Evolutionary conservation across 2,888 invertebrate genomes (phyloP).

Genomic region (Mycalesis mineus): DNA sequence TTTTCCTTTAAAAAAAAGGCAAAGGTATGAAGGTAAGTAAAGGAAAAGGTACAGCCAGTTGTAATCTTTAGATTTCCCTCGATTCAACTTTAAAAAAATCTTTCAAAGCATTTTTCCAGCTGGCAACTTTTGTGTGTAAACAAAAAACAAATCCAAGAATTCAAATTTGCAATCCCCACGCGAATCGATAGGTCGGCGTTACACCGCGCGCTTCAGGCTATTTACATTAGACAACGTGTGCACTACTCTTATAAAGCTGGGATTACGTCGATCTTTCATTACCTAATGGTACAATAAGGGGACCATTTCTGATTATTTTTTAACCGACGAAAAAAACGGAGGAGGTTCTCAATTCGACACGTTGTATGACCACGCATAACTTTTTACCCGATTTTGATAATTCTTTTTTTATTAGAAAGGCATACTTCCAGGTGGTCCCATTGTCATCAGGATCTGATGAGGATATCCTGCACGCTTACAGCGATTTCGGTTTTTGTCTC

Average conservation of each 20-base stretch:
- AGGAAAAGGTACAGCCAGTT: too few species aligned
- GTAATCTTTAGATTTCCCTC: background rate
- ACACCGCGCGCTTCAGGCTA: slow-evolving; percentile 49
- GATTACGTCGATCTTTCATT: slow-evolving; percentile 66
- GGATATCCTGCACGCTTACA: too few species aligned
- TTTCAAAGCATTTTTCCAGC: background rate
- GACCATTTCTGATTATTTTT: slow-evolving; percentile 25
- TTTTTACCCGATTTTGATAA: too few species aligned
- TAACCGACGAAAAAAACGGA: too few species aligned
- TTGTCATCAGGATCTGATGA: too few species aligned
- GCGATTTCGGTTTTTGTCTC: too few species aligned
- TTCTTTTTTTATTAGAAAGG: too few species aligned
- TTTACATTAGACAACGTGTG: slow-evolving; percentile 48
- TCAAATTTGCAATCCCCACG: slow-evolving; percentile 54
- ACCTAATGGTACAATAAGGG: slow-evolving; percentile 46
- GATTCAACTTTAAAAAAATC: background rate
- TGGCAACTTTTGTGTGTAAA: slow-evolving; percentile 26
- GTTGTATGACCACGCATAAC: too few species aligned
- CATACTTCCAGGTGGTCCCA: too few species aligned
- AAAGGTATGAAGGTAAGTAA: too few species aligned
- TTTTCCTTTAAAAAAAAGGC: too few species aligned
- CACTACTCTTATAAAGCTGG: slow-evolving; percentile 41
- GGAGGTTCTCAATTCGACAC: too few species aligned
- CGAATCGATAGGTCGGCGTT: slow-evolving; percentile 41
- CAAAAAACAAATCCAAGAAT: slow-evolving; percentile 42